Conservation (phyloP, 2,113 vertebrate genomes). For the Sceloporus tristichus region DNA sequence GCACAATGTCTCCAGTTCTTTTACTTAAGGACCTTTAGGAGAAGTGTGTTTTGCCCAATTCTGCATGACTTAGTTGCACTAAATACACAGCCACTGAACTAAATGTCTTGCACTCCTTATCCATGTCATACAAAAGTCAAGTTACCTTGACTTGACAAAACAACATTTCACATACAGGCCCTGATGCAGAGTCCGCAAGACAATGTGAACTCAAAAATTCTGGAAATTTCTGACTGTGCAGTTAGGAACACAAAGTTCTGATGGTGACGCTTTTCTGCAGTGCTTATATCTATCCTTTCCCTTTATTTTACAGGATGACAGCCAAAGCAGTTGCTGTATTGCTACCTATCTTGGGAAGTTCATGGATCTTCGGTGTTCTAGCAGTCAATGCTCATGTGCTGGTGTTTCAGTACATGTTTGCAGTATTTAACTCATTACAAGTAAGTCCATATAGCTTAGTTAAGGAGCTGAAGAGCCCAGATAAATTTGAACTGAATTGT, state of each 20-base stretch:
- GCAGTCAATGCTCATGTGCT: slow-evolving; percentile 87
- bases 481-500: neutral
- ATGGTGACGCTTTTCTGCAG: neutral
- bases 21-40: too few relatives aligned
- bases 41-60: too few relatives aligned
- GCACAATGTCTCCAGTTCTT: too few relatives aligned
- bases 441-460: slow-evolving; percentile 71
- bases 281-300: neutral
- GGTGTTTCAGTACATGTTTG: slow-evolving; percentile 94
- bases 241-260: neutral
- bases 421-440: slow-evolving; percentile 95
- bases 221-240: too few relatives aligned
- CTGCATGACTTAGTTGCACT: too few relatives aligned
- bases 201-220: too few relatives aligned
- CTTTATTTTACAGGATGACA: slow-evolving; percentile 83
- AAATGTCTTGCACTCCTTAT: too few relatives aligned
- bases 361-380: slow-evolving; percentile 96
- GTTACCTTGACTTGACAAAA: too few relatives aligned
- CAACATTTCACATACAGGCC: too few relatives aligned
- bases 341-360: slow-evolving; percentile 93
- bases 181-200: too few relatives aligned
- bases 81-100: too few relatives aligned
- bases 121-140: too few relatives aligned
- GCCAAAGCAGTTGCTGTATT: slow-evolving; percentile 94
- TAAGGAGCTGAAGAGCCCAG: neutral